Base-by-base conservation (phyloP, 35 echinoderm and acorn worm genomes). In the Stichopus chloronotus region DNA sequence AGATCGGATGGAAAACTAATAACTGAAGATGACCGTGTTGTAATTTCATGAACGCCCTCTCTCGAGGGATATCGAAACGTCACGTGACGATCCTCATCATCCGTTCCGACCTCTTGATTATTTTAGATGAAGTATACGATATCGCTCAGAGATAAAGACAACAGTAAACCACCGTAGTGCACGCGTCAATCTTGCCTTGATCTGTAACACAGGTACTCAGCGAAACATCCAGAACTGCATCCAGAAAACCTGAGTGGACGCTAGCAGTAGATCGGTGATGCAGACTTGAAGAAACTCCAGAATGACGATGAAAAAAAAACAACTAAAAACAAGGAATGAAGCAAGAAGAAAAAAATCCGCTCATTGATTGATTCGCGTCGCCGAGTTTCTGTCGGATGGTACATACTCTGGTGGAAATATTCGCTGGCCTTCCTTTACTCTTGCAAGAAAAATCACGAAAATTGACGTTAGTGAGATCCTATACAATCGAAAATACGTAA, bases 231-330 rank as follows among this genome's bases (percentile, higher is more conserved):
- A 72, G 21, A 13, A 19, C 68, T 72, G 68, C 68, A 72, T 72
- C 68, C 21, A 72, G 68, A 72, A 72, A n/a, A 13, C 68, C 68
- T 72, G 68, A n/a, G 68, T 72, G 68, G 68, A 72, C 68, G 21
- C 21, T n/a, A n/a, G n/a, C n/a, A n/a, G n/a, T n/a, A 72, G 14
- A 72, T 72, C 68, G 68, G 68, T n/a, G 68, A n/a, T n/a, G n/a
- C n/a, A n/a, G n/a, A n/a, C n/a, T n/a, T n/a, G n/a, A n/a, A n/a
- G n/a, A n/a, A n/a, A n/a, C n/a, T n/a, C n/a, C n/a, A n/a, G n/a
- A n/a, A n/a, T n/a, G n/a, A n/a, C n/a, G n/a, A n/a, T n/a, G n/a
- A n/a, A n/a, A n/a, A n/a, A n/a, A n/a, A n/a, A n/a, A n/a, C n/a
- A 72, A 72, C 21, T 72, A 19, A 19, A 5, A 72, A 72, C 11